phyloP scores from a whole-genome alignment of 2,113 vertebrate genomes.

The Oostethus manadensis region DNA sequence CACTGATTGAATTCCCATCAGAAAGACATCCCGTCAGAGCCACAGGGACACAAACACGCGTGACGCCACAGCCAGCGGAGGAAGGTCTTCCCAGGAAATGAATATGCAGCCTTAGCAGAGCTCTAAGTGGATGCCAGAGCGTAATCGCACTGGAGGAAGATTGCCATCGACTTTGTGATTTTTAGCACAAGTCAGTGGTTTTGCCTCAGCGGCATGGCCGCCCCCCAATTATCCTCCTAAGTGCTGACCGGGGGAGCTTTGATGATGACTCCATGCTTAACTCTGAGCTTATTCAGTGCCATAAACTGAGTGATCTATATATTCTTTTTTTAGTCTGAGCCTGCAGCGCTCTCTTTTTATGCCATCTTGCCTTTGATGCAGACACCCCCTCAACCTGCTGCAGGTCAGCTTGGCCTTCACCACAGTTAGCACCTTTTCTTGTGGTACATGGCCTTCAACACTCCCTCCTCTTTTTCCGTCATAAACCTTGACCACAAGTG shows the following conservation, averaged over 20 bases:
- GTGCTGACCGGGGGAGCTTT: conserved; percentile 8
- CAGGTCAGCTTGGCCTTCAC: conserved; percentile 35
- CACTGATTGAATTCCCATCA: conserved; percentile 19
- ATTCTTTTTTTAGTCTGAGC: conserved; percentile 9
- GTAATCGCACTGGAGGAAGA: conserved; percentile 7
- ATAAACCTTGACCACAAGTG: conserved; percentile 4
- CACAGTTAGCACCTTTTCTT: conserved; percentile 45
- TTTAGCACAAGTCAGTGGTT: conserved; percentile 5
- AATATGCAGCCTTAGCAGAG: conserved; percentile 11
- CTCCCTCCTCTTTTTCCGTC: conserved; percentile 12
- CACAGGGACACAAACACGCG: conserved; percentile 38
- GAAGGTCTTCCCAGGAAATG: conserved; percentile 38
- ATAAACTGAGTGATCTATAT: background rate
- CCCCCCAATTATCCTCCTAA: background rate
- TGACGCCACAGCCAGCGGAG: conserved; percentile 38
- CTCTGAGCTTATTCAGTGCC: background rate
- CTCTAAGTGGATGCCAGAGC: conserved; percentile 14
- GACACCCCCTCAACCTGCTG: conserved; percentile 9
- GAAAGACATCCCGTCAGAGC: conserved; percentile 27
- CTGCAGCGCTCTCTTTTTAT: background rate
- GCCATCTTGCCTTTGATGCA: conserved; percentile 5
- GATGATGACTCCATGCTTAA: background rate
- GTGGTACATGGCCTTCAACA: conserved; percentile 5
- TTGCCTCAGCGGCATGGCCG: background rate
- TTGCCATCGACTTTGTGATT: conserved; percentile 22